Evolutionary conservation across 2,888 invertebrate genomes (phyloP).

Genomic region (Empis stercorea): DNA sequence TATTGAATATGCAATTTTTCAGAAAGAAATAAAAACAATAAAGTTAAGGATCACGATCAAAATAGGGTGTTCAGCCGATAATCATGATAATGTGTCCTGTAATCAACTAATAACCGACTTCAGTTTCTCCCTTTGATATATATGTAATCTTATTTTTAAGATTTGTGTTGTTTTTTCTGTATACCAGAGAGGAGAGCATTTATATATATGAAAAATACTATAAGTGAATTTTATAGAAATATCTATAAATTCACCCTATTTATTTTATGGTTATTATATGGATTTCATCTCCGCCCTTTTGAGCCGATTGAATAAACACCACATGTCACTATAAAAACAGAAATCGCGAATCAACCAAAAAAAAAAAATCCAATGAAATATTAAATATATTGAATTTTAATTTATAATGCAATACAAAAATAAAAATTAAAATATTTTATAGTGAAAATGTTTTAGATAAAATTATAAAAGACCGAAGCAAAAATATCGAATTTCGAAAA

Average conservation of each 20-base stretch:
- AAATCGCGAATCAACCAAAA: not conserved
- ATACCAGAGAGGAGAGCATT: no score
- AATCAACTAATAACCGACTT: constrained; percentile 38
- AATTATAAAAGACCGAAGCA: no score
- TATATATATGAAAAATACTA: constrained; percentile 5
- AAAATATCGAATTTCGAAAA: no score
- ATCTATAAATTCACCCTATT: no score
- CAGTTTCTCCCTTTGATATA: constrained; percentile 7
- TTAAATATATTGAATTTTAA: no score
- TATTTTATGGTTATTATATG: not conserved
- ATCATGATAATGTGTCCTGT: constrained; percentile 40
- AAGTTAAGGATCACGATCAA: constrained; percentile 13
- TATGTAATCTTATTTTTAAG: constrained; percentile 11
- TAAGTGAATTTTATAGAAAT: not conserved
- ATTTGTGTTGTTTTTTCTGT: no score
- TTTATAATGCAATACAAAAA: no score
- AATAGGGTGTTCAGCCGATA: constrained; percentile 27
- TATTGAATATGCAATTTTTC: not conserved
- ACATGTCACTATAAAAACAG: constrained; percentile 17
- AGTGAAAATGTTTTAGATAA: no score
- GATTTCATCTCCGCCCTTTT: constrained; percentile 11
- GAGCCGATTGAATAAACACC: constrained; percentile 18
- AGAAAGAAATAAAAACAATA: constrained; percentile 9
- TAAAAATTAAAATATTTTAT: no score
- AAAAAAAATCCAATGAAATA: constrained; percentile 5